Base-by-base conservation (phyloP, 30 jellyfish, hydroid and myxozoan species). In the Aurelia aurita complex sp. Pacific region DNA sequence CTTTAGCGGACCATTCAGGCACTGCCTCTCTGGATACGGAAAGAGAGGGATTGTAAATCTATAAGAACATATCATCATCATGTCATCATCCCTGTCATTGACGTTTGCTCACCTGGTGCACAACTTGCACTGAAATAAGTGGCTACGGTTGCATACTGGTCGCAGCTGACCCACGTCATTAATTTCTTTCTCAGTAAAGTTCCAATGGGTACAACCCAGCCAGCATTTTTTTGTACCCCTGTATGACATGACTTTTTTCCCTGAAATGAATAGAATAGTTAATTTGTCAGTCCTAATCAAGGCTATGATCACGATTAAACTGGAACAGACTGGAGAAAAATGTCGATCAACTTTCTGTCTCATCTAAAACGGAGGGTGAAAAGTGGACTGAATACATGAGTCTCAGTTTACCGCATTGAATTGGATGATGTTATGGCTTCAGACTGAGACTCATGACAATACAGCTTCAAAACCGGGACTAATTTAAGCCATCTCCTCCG, bases 231-330 rank as follows among this genome's bases (percentile, higher is more conserved):
- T 38, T 66, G 75, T 61, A 80, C 89, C 5, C 89, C 89, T 4
- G 89, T 80, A 42, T 80, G 89, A 51, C 89, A 80, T 3, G 89
- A 80, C 71, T 33, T 34, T 75, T 60, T 77, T 60, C 87, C 87
- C 87, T 77, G 59, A 17, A 0, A 50, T 69, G 13, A 17, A 17
- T 7, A 10, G 12, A 17, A 18, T 17, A 13, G 35, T 10, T 4
- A 0, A 6, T 34, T 10, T 0, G 32, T 29, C 5, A 7, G 6
- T 10, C 32, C 0, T 63, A 6, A 10, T 3, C 0, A 34, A 17
- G 35, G 32, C 11, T 17, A 18, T 6, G 36, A 17, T 10, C 72
- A 63, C 8, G 32, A 4, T 17, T 63, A 8, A 63, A 63, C 72
- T 63, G 12, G 13, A 17, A 34, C 12, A 2, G 57, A 46, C 14